Evolutionary conservation across 1,140 invertebrate species (phyloP).

Genomic region (Bombus waltoni): DNA sequence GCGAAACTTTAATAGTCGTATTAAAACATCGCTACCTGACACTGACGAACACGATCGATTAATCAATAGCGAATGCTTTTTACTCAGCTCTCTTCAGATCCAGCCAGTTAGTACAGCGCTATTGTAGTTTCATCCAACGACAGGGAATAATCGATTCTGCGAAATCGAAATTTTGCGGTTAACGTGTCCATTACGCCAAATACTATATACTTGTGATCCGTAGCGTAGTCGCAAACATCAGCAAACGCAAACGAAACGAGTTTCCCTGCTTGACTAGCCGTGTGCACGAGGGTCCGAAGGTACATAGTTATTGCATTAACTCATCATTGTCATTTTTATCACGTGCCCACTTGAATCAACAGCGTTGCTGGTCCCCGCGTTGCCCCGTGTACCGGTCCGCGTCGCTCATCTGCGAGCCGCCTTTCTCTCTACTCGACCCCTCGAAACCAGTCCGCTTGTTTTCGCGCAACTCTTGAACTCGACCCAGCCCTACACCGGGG

Average conservation of each 20-base stretch:
- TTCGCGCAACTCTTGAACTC: constrained; percentile 74
- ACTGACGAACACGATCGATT: too few relatives aligned
- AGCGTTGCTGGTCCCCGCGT: constrained; percentile 24
- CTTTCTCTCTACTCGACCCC: constrained; percentile 41
- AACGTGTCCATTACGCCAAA: background rate
- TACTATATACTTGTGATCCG: background rate
- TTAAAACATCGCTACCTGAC: too few relatives aligned
- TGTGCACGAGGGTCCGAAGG: constrained; percentile 64
- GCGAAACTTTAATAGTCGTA: too few relatives aligned
- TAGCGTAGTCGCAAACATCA: background rate
- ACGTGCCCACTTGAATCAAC: constrained; percentile 80
- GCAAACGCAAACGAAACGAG: constrained; percentile 34
- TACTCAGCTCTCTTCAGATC: too few relatives aligned
- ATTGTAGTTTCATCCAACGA: background rate
- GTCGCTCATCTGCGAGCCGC: constrained; percentile 49
- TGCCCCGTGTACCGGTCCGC: background rate
- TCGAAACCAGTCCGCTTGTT: constrained; percentile 66
- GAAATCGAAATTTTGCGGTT: background rate
- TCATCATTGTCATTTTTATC: constrained; percentile 83
- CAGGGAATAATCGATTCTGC: background rate
- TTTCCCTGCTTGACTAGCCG: constrained; percentile 12
- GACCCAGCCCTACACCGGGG: constrained; percentile 15
- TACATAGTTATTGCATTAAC: constrained; percentile 82
- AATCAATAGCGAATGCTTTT: too few relatives aligned
- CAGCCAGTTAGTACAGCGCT: too few relatives aligned